phyloP scores from a whole-genome alignment of 2,113 vertebrate species.

The Ascaphus truei region DNA sequence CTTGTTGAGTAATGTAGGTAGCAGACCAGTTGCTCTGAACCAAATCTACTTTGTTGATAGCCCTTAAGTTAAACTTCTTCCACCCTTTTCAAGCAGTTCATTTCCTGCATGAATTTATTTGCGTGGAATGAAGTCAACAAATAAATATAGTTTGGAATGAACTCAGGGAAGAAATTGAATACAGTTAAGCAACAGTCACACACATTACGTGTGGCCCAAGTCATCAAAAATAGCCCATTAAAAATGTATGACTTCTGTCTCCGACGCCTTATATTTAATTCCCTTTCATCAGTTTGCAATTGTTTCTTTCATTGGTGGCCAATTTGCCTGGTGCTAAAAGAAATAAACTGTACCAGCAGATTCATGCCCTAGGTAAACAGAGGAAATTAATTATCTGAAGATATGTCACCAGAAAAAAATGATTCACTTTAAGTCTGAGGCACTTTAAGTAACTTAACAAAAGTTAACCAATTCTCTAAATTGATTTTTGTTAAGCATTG shows the following conservation, averaged over 20 bases:
- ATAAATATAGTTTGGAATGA: not conserved
- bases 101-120: rapidly evolving
- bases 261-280: not conserved
- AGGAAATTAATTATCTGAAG: conserved; percentile 29
- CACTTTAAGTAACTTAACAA: conserved; percentile 1
- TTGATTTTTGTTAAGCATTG: too few species aligned
- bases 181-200: not conserved
- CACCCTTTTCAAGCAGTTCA: rapidly evolving
- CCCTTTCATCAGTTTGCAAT: conserved; percentile 32
- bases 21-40: too few species aligned
- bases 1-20: too few species aligned
- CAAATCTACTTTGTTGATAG: not conserved
- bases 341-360: conserved; percentile 14
- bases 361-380: conserved; percentile 24
- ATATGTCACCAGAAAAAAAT: not conserved
- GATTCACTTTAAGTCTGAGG: not conserved
- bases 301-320: conserved; percentile 30
- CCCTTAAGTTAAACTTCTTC: rapidly evolving
- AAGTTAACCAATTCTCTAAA: too few species aligned
- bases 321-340: conserved; percentile 9
- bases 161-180: not conserved
- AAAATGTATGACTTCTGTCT: not conserved
- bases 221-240: not conserved
- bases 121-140: rapidly evolving
- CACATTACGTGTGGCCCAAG: not conserved